Percentiles rank a stretch among this genome's conserved stretches.
Evolutionary conservation across 2,797 vertebrate species (phyloP).

Genomic region (Odontamblyopus rebecca): DNA sequence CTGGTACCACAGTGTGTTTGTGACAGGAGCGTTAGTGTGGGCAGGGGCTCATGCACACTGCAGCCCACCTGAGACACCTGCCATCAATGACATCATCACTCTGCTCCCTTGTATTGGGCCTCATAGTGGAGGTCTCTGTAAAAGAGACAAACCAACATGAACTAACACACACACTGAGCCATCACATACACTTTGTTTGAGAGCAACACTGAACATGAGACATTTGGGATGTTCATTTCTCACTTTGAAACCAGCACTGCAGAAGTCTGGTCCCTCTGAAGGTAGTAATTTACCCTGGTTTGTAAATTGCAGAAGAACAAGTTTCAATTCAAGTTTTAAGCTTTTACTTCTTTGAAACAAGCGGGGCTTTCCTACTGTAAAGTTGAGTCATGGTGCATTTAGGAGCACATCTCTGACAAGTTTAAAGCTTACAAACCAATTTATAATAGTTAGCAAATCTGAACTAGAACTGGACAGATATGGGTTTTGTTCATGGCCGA

Average conservation of each 20-base stretch:
- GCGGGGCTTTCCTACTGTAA: not conserved
- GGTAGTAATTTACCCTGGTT: not conserved
- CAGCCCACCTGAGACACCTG: slow-evolving; percentile 38
- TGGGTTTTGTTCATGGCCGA: too few species aligned
- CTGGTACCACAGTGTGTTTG: slow-evolving; percentile 15
- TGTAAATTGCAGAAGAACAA: too few species aligned
- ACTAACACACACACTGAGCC: not conserved
- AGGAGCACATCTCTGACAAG: not conserved
- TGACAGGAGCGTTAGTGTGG: slow-evolving; percentile 7
- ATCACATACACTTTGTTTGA: not conserved
- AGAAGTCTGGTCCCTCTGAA: not conserved
- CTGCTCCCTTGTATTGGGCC: slow-evolving; percentile 38
- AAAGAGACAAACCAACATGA: slow-evolving; percentile 3
- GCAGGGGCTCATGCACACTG: slow-evolving; percentile 53
- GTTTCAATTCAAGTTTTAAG: too few species aligned
- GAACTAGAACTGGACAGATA: too few species aligned
- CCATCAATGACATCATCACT: slow-evolving; percentile 59
- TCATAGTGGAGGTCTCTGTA: slow-evolving; percentile 35
- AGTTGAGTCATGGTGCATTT: not conserved
- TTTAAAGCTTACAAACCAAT: not conserved
- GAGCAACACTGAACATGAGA: not conserved
- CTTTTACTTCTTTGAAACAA: not conserved
- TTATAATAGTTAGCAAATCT: too few species aligned
- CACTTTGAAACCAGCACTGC: too few species aligned
- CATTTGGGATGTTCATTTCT: not conserved